Conservation (phyloP, 2,888 invertebrate species). For the Eristalinus sepulchralis region DNA sequence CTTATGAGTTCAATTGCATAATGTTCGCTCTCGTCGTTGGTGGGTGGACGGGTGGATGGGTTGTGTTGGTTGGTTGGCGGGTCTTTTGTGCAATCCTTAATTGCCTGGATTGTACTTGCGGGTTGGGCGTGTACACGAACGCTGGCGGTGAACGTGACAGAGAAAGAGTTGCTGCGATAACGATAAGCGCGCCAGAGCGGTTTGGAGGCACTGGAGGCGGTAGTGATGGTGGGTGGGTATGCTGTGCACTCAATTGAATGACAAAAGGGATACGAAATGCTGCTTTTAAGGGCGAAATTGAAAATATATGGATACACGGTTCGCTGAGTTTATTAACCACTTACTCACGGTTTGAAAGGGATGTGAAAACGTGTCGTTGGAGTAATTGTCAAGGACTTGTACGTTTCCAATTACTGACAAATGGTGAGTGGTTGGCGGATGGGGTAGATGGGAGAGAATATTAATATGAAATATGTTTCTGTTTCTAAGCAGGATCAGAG, state of each 20-base stretch:
- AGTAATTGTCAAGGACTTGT: slow-evolving; percentile 21
- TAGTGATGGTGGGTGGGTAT: background rate
- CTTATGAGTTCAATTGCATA: slow-evolving; percentile 69
- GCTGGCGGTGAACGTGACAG: slow-evolving; percentile 57
- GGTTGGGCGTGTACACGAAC: background rate
- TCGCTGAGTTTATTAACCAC: slow-evolving; percentile 53
- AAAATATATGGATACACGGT: slow-evolving; percentile 63
- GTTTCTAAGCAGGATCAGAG: background rate
- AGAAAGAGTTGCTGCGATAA: slow-evolving; percentile 56
- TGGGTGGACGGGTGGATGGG: too few relatives aligned
- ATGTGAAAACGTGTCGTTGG: slow-evolving; percentile 7
- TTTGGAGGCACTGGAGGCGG: background rate
- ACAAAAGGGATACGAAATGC: slow-evolving; percentile 50
- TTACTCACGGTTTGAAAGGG: slow-evolving; percentile 20
- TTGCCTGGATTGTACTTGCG: slow-evolving; percentile 29
- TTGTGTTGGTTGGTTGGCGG: background rate
- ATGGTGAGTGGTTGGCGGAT: background rate
- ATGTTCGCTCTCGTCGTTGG: slow-evolving; percentile 18
- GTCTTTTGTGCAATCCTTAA: slow-evolving; percentile 64
- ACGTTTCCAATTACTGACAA: background rate
- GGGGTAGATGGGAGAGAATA: background rate
- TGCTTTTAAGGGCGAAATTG: slow-evolving; percentile 46
- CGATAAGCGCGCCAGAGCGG: background rate
- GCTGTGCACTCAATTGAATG: slow-evolving; percentile 51
- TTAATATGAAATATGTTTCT: background rate